Base-by-base conservation (phyloP, 2,888 invertebrate species). In the Drosophila subsilvestris region DNA sequence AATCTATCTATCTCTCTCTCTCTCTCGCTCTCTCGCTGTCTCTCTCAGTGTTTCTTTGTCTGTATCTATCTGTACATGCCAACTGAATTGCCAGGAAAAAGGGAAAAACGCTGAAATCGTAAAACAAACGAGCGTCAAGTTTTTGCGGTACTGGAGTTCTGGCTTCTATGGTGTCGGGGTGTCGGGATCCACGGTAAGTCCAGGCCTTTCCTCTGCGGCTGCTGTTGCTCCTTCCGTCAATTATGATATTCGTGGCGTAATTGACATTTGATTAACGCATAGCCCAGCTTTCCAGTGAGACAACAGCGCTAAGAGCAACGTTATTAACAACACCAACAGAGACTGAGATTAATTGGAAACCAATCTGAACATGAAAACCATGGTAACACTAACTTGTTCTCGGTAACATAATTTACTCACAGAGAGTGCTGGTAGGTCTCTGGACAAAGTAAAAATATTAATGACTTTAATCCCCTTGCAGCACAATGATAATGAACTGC, bases 181-280 rank as follows among this genome's bases (percentile, higher is more conserved):
- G n/a, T n/a, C n/a, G n/a, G n/a, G n/a, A n/a, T n/a, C n/a, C n/a
- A n/a, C n/a, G n/a, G n/a, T n/a, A n/a, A n/a, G n/a, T n/a, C n/a
- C n/a, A n/a, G n/a, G n/a, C n/a, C n/a, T n/a, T n/a, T 0, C 20
- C 2, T 20, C 3, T 20, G 20, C 20, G 20, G n/a, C n/a, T 29
- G 45, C 32, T 43, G 25, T 58, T 57, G n/a, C 50, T 25, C 29
- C 66, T 53, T 49, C 51, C 69, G 63, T 72, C 55, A 66, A 78
- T 76, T 73, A 50, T 67, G 62, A 50, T 25, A 75, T 67, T 65
- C 67, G 70, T 53, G 61, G 68, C 65, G 70, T 81, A 81, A 84
- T 82, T 84, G 81, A 75, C 81, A 77, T 86, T 81, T 86, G 79
- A 82, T 81, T 78, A 84, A 84, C 73, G 73, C 76, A 60, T 56